Evolutionary conservation across 1,140 invertebrate genomes (phyloP).

Genomic region (Euwallacea similis): DNA sequence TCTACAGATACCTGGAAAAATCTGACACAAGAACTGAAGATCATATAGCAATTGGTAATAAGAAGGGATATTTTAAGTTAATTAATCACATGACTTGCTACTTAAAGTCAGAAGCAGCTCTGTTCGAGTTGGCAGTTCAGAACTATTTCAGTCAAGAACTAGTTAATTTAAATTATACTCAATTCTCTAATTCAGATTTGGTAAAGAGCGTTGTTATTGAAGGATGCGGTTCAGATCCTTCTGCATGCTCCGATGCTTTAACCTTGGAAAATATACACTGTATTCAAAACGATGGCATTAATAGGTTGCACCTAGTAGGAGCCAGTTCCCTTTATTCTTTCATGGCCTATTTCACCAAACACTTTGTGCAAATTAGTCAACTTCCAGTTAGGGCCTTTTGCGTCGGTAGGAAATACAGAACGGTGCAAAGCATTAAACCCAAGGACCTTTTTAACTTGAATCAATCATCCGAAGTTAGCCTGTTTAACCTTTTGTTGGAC

Average conservation of each 20-base stretch:
- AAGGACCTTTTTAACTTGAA: constrained; percentile 62
- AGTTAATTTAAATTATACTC: constrained; percentile 55
- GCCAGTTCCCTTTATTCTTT: constrained; percentile 65
- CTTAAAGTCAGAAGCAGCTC: constrained; percentile 62
- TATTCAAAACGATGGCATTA: constrained; percentile 55
- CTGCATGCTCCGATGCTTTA: constrained; percentile 58
- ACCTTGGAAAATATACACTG: constrained; percentile 58
- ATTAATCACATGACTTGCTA: constrained; percentile 61
- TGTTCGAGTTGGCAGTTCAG: constrained; percentile 65
- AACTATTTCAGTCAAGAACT: constrained; percentile 59
- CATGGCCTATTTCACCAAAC: constrained; percentile 65
- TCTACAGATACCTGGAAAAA: constrained; percentile 55
- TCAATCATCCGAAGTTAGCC: constrained; percentile 63
- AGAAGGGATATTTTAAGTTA: constrained; percentile 61
- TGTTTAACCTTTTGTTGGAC: constrained; percentile 59
- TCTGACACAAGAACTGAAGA: constrained; percentile 46
- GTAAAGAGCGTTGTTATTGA: constrained; percentile 67
- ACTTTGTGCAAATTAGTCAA: constrained; percentile 56
- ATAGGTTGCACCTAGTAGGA: constrained; percentile 66
- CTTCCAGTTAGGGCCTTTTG: constrained; percentile 66
- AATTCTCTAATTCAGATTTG: constrained; percentile 69
- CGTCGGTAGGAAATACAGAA: constrained; percentile 65
- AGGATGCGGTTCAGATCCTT: constrained; percentile 64
- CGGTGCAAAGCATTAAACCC: constrained; percentile 49
- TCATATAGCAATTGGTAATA: constrained; percentile 63